These are phyloP conservation scores for Oreochromis spilurus DNA, from an alignment of 2,113 vertebrate genomes.

Conservation along the genomic window DNA sequence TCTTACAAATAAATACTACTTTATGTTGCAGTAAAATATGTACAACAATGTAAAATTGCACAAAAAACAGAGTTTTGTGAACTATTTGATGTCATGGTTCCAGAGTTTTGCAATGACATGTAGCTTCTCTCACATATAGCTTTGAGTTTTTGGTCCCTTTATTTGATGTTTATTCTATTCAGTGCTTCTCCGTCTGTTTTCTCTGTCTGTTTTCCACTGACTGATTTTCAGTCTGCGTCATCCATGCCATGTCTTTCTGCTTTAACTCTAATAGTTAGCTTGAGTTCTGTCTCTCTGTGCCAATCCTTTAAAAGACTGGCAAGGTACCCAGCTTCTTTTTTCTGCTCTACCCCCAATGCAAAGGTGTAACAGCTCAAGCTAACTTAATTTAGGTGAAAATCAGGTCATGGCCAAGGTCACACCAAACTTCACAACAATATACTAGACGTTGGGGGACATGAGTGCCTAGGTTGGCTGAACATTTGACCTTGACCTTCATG, in stretches of 20 bases:
- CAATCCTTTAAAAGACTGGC: not conserved
- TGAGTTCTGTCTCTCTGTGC: not conserved
- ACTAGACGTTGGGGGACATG: not conserved
- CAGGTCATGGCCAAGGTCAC: not conserved
- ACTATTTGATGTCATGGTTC: not conserved
- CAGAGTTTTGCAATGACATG: not conserved
- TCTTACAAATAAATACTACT: not conserved
- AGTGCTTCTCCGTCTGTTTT: not conserved
- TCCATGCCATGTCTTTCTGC: not conserved
- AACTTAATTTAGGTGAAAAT: not conserved
- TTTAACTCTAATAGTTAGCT: not conserved
- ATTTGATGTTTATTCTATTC: not conserved
- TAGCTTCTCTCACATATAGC: not conserved
- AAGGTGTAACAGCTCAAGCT: not conserved
- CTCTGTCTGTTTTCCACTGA: not conserved
- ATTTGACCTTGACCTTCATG: not conserved
- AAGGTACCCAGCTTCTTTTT: not conserved
- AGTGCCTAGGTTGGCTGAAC: not conserved
- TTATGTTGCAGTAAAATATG: not conserved
- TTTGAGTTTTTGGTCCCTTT: not conserved
- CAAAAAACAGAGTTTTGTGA: not conserved
- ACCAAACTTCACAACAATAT: not conserved
- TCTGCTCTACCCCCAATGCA: not conserved
- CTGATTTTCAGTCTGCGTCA: not conserved
- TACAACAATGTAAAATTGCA: not conserved